These are phyloP conservation scores for Diploptera punctata DNA, from an alignment of 2,888 invertebrate species.

Conservation along the genomic window DNA sequence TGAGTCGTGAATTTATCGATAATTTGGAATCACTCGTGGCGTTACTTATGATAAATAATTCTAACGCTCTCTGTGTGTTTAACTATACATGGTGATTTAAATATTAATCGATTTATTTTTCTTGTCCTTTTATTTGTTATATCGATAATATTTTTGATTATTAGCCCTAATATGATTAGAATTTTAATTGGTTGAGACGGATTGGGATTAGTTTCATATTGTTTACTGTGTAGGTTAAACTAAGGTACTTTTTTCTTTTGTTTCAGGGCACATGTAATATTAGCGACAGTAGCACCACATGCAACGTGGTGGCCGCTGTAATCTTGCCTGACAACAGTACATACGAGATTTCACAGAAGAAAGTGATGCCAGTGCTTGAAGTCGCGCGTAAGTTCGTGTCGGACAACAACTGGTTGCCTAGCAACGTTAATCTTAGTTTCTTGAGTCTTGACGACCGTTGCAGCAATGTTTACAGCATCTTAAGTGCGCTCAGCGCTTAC, in stretches of 20 bases:
- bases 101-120: too few species aligned
- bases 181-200: too few species aligned
- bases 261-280: background rate
- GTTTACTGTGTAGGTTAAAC: too few species aligned
- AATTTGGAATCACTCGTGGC: too few species aligned
- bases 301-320: background rate
- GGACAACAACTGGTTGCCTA: conserved; percentile 61
- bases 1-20: too few species aligned
- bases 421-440: conserved; percentile 66
- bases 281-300: background rate
- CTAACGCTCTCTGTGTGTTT: too few species aligned
- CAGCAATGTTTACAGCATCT: conserved; percentile 74
- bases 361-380: conserved; percentile 65
- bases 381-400: conserved; percentile 65
- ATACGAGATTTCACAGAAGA: conserved; percentile 43
- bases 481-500: conserved; percentile 58
- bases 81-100: too few species aligned
- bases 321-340: conserved; percentile 31
- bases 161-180: too few species aligned
- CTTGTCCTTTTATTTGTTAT: too few species aligned
- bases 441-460: conserved; percentile 74
- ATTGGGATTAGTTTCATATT: too few species aligned
- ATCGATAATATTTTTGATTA: too few species aligned
- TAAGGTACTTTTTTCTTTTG: background rate
- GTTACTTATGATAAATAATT: too few species aligned